Evolutionary conservation across 1,140 invertebrate species (phyloP).

Genomic region (Ganaspis sp.): DNA sequence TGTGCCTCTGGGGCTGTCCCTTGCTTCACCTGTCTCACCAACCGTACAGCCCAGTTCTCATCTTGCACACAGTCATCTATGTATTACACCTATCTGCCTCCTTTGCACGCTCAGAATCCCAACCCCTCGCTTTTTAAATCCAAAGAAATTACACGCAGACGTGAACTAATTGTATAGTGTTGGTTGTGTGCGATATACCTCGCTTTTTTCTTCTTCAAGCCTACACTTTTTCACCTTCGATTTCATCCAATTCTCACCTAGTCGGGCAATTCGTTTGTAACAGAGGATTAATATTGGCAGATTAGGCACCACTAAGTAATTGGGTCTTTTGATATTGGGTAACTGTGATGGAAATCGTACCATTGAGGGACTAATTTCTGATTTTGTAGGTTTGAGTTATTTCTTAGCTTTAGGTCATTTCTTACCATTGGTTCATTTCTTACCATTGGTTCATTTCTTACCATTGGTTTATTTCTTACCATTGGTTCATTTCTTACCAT

Average conservation of each 20-base stretch:
- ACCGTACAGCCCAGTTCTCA: conserved; percentile 20
- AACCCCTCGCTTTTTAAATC: neutral
- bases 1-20: conserved; percentile 30
- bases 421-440: no score
- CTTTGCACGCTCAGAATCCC: neutral
- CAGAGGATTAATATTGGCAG: no score
- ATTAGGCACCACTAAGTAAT: neutral
- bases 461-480: no score
- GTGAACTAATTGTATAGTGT: conserved; percentile 3
- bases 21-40: conserved; percentile 21
- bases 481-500: no score
- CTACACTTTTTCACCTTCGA: conserved; percentile 4
- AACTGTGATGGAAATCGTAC: no score
- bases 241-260: neutral
- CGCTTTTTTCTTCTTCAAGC: neutral
- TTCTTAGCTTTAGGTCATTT: no score
- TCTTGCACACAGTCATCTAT: conserved; percentile 1
- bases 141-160: conserved; percentile 19
- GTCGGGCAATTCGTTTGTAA: no score
- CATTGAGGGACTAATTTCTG: no score
- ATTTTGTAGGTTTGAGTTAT: no score
- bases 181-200: neutral
- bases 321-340: no score
- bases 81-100: neutral
- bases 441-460: no score